Conservation (phyloP, 1,140 invertebrate species). For the Eueides isabella region DNA sequence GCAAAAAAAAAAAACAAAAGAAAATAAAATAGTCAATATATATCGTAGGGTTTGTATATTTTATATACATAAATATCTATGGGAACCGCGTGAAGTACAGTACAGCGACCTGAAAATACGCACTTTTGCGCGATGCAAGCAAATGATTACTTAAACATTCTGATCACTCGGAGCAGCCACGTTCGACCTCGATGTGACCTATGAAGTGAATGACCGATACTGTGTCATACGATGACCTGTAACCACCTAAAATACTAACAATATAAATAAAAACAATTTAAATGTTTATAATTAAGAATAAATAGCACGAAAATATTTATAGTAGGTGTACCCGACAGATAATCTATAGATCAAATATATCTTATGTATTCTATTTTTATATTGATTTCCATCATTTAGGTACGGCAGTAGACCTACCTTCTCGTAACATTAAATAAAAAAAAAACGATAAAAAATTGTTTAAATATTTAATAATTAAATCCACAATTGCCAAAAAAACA, state of each 20-base stretch:
- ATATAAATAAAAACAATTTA: background rate
- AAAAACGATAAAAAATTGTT: no score
- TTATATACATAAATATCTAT: background rate
- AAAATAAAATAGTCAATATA: background rate
- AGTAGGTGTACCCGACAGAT: no score
- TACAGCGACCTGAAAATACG: constrained; percentile 48
- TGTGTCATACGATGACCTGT: constrained; percentile 11
- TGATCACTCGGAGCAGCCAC: constrained; percentile 57
- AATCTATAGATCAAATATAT: no score
- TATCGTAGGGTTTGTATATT: background rate
- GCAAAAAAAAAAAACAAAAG: no score
- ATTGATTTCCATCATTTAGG: no score
- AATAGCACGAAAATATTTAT: background rate
- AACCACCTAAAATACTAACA: background rate
- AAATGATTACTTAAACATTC: constrained; percentile 63
- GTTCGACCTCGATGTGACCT: constrained; percentile 62
- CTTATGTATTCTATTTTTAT: no score
- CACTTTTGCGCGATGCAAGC: constrained; percentile 69
- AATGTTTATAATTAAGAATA: background rate
- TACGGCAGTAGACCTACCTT: no score
- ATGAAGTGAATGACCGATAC: constrained; percentile 48
- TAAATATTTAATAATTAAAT: no score
- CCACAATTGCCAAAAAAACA: no score
- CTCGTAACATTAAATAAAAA: no score
- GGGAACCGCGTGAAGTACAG: background rate